phyloP scores from a whole-genome alignment of 2,797 vertebrate genomes.

The Lepus oiostolus region DNA sequence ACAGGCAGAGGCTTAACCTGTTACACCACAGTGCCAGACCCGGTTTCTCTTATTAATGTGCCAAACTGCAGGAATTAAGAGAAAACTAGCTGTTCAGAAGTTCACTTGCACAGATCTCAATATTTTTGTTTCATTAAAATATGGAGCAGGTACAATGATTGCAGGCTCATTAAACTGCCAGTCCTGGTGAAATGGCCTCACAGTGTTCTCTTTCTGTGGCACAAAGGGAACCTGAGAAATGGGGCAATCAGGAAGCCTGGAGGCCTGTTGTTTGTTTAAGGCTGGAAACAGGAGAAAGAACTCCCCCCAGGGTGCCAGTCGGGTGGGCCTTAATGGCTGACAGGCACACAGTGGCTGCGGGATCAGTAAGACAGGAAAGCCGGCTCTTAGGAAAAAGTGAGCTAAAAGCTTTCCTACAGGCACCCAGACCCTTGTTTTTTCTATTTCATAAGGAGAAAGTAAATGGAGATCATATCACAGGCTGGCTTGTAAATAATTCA shows the following conservation, averaged over 20 bases:
- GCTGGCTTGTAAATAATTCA: not conserved
- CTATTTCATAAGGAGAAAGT: not conserved
- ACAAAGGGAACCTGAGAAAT: not conserved
- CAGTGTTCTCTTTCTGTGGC: not conserved
- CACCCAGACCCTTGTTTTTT: not conserved
- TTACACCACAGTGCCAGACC: no score
- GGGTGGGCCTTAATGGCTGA: not conserved
- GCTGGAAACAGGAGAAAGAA: not conserved
- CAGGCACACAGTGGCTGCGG: not conserved
- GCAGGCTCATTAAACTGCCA: not conserved
- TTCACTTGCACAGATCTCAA: not conserved
- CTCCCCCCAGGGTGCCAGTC: not conserved
- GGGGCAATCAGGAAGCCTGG: not conserved
- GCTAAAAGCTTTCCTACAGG: not conserved
- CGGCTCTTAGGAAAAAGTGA: not conserved
- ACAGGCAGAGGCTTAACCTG: no score
- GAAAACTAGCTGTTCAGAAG: not conserved
- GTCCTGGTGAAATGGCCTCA: not conserved
- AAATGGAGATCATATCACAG: not conserved
- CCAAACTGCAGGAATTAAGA: not conserved
- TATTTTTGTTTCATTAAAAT: constrained; percentile 20
- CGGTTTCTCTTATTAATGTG: not conserved
- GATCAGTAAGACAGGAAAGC: not conserved
- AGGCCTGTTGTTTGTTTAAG: not conserved
- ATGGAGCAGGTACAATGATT: not conserved